Evolutionary conservation across 2,113 vertebrate species (phyloP).

Genomic region (Nanorana parkeri): DNA sequence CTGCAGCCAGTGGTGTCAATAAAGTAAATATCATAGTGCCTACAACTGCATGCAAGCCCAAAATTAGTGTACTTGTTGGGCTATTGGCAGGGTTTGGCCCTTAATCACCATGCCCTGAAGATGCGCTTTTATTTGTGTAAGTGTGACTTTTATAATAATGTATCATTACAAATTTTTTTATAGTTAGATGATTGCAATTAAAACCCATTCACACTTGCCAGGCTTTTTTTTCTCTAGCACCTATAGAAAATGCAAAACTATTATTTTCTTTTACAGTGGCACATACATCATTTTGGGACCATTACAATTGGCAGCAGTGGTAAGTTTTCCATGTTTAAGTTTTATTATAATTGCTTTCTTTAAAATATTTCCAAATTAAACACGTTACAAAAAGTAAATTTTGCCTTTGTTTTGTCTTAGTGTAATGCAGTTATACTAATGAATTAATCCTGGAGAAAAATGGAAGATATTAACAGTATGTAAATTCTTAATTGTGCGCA

Average conservation of each 20-base stretch:
- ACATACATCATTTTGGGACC: constrained; percentile 10
- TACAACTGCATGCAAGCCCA: too few relatives aligned
- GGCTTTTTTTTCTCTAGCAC: not conserved
- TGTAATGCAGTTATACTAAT: not conserved
- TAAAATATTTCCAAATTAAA: constrained; percentile 34
- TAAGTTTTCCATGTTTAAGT: constrained; percentile 26
- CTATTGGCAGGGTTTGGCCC: too few relatives aligned
- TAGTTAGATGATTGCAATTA: not conserved
- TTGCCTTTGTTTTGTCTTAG: not conserved
- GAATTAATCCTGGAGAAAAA: constrained; percentile 4
- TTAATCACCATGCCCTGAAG: too few relatives aligned
- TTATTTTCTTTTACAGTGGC: constrained; percentile 7
- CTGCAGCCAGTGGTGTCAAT: too few relatives aligned
- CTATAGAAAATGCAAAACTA: not conserved
- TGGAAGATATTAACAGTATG: constrained; percentile 14
- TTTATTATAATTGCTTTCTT: constrained; percentile 15
- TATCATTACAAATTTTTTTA: not conserved
- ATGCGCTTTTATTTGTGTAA: too few relatives aligned
- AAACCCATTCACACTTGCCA: not conserved
- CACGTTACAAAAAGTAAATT: constrained; percentile 12
- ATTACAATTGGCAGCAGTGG: constrained; percentile 1
- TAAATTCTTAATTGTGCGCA: not conserved
- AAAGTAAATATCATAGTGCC: too few relatives aligned
- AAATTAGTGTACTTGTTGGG: too few relatives aligned
- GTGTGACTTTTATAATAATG: not conserved